A percentile compares a stretch with the other conserved stretches of the same genome.
phyloP scores from a whole-genome alignment of 2,797 vertebrate species.

The Muraenolepis orangiensis region DNA sequence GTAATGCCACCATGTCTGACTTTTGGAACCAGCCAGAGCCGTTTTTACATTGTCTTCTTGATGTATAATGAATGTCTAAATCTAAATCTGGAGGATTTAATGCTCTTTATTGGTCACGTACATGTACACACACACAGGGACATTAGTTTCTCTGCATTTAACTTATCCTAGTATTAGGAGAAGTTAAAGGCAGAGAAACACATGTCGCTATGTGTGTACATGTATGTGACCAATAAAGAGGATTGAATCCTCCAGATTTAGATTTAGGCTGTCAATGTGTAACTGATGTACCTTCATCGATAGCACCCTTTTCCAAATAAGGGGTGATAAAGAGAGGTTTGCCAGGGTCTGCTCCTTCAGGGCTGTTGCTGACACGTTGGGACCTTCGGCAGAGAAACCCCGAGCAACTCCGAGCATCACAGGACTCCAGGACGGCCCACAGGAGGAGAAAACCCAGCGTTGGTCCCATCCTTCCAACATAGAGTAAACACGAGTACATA shows the following conservation, averaged over 20 bases:
- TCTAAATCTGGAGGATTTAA: too few species aligned
- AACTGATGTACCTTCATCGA: slow-evolving; percentile 68
- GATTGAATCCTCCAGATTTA: too few species aligned
- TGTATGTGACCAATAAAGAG: too few species aligned
- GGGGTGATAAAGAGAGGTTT: slow-evolving; percentile 82
- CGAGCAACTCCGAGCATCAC: slow-evolving; percentile 59
- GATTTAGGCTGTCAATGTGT: not conserved
- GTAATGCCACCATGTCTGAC: not conserved
- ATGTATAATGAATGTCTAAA: too few species aligned
- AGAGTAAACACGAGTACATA: too few species aligned
- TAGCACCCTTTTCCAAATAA: slow-evolving; percentile 76
- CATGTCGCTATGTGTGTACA: too few species aligned
- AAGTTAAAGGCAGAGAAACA: too few species aligned
- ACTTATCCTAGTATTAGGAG: too few species aligned
- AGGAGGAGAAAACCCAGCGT: slow-evolving; percentile 57
- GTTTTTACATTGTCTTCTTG: not conserved
- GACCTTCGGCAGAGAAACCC: slow-evolving; percentile 69
- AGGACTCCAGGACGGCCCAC: slow-evolving; percentile 39
- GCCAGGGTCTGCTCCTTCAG: slow-evolving; percentile 64
- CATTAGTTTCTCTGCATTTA: too few species aligned
- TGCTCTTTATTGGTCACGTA: too few species aligned
- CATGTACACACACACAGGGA: too few species aligned
- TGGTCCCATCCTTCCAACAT: slow-evolving; percentile 44
- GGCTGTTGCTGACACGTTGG: slow-evolving; percentile 45
- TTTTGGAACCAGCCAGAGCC: not conserved